Evolutionary conservation across 2,888 invertebrate genomes (phyloP).

Genomic region (Sialis fuliginosa): DNA sequence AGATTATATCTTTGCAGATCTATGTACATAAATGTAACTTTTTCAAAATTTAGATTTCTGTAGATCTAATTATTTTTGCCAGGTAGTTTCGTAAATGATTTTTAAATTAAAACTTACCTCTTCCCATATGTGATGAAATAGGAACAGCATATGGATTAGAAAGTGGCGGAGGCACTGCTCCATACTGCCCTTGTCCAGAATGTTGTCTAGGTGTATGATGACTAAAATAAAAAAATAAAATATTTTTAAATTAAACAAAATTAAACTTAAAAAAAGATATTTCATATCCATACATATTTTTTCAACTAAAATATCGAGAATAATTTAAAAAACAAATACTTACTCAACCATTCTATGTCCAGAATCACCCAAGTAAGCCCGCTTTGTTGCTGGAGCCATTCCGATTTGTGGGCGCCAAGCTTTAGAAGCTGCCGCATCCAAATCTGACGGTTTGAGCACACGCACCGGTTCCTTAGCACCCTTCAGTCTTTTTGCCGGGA

Average conservation of each 20-base stretch:
- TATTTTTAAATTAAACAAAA: background rate
- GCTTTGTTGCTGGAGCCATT: constrained; percentile 44
- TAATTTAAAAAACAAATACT: constrained; percentile 15
- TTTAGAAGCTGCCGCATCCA: constrained; percentile 40
- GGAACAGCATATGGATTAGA: no score
- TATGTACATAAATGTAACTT: no score
- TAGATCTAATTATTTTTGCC: no score
- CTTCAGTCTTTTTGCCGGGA: constrained; percentile 51
- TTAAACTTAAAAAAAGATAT: background rate
- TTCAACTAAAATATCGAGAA: background rate
- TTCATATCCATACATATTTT: background rate
- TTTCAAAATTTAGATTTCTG: no score
- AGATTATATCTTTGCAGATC: no score
- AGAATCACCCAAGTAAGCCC: constrained; percentile 44
- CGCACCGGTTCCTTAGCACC: constrained; percentile 52
- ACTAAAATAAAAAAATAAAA: background rate
- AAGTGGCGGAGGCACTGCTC: constrained; percentile 12
- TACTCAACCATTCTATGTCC: constrained; percentile 62
- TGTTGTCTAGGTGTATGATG: constrained; percentile 18
- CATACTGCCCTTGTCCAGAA: constrained; percentile 18
- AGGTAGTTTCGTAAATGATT: no score
- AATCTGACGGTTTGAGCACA: constrained; percentile 64
- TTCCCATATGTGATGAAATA: no score
- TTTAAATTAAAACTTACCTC: no score
- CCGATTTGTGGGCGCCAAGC: constrained; percentile 67